These are phyloP conservation scores for Ceraclea dissimilis DNA, from an alignment of 2,888 invertebrate genomes.

Conservation along the genomic window DNA sequence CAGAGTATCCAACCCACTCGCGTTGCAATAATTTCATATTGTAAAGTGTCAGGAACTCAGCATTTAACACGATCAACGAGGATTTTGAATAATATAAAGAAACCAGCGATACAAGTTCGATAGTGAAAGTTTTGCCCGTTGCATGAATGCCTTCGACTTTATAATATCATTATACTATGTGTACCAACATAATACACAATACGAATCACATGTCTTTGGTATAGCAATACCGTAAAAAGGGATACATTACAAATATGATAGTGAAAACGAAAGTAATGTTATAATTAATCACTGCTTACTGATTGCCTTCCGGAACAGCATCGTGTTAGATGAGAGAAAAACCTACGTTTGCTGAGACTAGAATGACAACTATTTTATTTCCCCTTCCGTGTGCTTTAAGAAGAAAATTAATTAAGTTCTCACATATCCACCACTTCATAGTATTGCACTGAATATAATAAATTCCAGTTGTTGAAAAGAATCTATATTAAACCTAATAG, in stretches of 20 bases:
- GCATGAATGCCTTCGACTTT: not conserved
- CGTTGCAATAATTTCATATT: too few species aligned
- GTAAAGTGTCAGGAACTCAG: not conserved
- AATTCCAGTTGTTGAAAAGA: too few species aligned
- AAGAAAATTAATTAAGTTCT: not conserved
- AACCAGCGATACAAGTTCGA: not conserved
- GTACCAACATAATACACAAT: not conserved
- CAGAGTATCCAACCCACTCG: too few species aligned
- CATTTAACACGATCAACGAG: not conserved
- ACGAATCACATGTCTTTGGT: not conserved
- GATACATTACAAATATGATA: not conserved
- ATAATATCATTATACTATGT: not conserved
- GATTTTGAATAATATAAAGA: constrained; percentile 1
- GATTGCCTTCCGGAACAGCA: not conserved
- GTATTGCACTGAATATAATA: too few species aligned
- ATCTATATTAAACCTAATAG: too few species aligned
- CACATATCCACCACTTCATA: too few species aligned
- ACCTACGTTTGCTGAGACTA: not conserved
- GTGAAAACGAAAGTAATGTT: not conserved
- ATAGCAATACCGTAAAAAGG: not conserved
- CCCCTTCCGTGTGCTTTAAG: not conserved
- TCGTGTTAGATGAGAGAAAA: not conserved
- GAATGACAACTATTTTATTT: constrained; percentile 1
- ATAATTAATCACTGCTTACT: not conserved
- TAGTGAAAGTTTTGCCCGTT: not conserved